Conservation (phyloP, 53 echinoderm and acorn worm genomes). For the Paelopatides confundens region DNA sequence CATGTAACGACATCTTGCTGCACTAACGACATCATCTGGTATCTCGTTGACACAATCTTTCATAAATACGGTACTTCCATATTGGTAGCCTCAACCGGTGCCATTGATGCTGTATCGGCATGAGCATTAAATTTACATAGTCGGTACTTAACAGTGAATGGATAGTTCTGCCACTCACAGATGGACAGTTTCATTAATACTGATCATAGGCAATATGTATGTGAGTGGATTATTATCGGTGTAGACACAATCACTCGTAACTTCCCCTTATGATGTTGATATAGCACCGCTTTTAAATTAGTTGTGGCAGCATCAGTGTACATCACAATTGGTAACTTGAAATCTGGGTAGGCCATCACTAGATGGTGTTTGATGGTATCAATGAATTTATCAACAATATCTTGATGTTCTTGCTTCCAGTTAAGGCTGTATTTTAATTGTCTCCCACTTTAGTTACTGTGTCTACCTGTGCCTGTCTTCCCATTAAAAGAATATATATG, state of each 20-base stretch:
- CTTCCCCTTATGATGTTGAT: conserved; percentile 65
- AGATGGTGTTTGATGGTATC: conserved; percentile 28
- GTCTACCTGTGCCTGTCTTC: not conserved
- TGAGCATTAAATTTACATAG: conserved; percentile 51
- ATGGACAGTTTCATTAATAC: conserved; percentile 65
- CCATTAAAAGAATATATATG: no score
- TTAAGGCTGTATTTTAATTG: not conserved
- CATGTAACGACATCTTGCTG: not conserved
- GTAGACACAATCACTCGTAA: conserved; percentile 63
- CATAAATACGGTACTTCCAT: conserved; percentile 44
- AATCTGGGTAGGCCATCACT: conserved; percentile 74
- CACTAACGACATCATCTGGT: conserved; percentile 23
- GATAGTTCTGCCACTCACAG: conserved; percentile 71
- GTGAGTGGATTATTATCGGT: conserved; percentile 73
- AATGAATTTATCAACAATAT: conserved; percentile 33
- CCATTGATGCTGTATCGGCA: conserved; percentile 14
- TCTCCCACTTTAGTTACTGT: not conserved
- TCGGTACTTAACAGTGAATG: conserved; percentile 66
- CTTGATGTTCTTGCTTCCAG: conserved; percentile 47
- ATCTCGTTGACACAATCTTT: conserved; percentile 27
- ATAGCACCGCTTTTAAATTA: conserved; percentile 51
- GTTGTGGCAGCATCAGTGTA: conserved; percentile 70
- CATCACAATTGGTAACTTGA: conserved; percentile 47
- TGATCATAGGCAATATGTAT: conserved; percentile 57
- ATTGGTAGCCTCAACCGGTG: conserved; percentile 32